These are phyloP conservation scores for Sicus ferrugineus DNA, from an alignment of 2,888 invertebrate genomes.

Conservation along the genomic window DNA sequence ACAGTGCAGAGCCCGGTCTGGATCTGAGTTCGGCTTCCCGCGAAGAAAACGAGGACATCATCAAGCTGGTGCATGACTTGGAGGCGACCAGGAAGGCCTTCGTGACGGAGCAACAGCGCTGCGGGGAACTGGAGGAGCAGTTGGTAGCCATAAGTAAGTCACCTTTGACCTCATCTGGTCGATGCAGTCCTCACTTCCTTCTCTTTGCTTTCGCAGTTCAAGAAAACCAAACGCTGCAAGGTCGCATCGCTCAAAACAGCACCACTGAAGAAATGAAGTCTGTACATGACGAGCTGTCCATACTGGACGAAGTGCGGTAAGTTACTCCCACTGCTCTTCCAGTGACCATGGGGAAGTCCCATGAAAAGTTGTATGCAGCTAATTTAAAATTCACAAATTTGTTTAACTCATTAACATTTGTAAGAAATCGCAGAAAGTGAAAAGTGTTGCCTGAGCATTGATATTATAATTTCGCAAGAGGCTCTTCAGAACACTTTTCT, in stretches of 20 bases:
- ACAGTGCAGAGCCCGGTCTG: constrained; percentile 36
- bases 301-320: constrained; percentile 86
- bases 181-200: background rate
- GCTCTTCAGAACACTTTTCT: too few relatives aligned
- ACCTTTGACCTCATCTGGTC: too few relatives aligned
- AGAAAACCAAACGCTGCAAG: constrained; percentile 62
- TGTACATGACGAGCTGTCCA: constrained; percentile 80
- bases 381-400: too few relatives aligned
- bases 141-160: constrained; percentile 68
- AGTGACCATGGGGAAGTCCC: too few relatives aligned
- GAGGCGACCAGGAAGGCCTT: constrained; percentile 75
- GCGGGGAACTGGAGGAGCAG: constrained; percentile 80
- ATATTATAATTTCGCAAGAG: too few relatives aligned
- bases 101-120: constrained; percentile 75
- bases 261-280: constrained; percentile 79
- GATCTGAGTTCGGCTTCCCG: constrained; percentile 45
- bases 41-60: constrained; percentile 63
- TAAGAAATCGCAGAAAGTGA: too few relatives aligned
- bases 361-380: too few relatives aligned
- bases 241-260: constrained; percentile 59
- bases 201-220: constrained; percentile 50
- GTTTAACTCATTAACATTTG: too few relatives aligned
- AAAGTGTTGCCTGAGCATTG: background rate
- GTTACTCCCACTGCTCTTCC: too few relatives aligned
- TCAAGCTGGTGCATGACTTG: constrained; percentile 74